Evolutionary conservation across 2,888 invertebrate species (phyloP).

Genomic region (Ommatoiulus sabulosus): DNA sequence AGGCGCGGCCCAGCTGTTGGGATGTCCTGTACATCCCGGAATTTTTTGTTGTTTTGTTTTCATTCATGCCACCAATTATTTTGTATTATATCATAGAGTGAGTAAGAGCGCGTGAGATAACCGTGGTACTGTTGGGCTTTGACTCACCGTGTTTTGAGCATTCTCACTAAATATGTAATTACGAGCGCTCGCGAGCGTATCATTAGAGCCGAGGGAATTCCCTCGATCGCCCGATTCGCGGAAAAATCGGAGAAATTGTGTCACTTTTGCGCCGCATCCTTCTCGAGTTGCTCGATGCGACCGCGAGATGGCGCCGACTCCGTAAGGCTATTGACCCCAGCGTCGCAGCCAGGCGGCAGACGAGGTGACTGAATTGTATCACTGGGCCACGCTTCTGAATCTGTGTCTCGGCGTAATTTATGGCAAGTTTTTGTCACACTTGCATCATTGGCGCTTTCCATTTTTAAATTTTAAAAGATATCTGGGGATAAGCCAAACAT

Average conservation of each 20-base stretch:
- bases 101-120: conserved; percentile 23
- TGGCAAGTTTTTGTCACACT: background rate
- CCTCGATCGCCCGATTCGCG: background rate
- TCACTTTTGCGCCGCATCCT: background rate
- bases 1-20: background rate
- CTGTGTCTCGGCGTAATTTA: background rate
- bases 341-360: background rate
- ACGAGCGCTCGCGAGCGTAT: background rate
- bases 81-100: conserved; percentile 3
- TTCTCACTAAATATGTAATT: background rate
- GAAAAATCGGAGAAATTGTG: background rate
- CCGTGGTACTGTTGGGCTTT: background rate
- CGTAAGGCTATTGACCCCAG: background rate
- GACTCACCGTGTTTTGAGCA: background rate
- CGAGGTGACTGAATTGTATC: background rate
- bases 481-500: too few species aligned
- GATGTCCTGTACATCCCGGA: background rate
- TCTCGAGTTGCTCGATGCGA: background rate
- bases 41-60: background rate
- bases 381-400: background rate
- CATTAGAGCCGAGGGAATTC: conserved; percentile 12
- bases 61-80: conserved; percentile 2
- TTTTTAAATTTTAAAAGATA: too few species aligned
- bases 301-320: background rate
- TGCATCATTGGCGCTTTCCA: background rate